These are phyloP conservation scores for Platysteira castanea DNA, from an alignment of 2,113 vertebrate genomes.

Conservation along the genomic window DNA sequence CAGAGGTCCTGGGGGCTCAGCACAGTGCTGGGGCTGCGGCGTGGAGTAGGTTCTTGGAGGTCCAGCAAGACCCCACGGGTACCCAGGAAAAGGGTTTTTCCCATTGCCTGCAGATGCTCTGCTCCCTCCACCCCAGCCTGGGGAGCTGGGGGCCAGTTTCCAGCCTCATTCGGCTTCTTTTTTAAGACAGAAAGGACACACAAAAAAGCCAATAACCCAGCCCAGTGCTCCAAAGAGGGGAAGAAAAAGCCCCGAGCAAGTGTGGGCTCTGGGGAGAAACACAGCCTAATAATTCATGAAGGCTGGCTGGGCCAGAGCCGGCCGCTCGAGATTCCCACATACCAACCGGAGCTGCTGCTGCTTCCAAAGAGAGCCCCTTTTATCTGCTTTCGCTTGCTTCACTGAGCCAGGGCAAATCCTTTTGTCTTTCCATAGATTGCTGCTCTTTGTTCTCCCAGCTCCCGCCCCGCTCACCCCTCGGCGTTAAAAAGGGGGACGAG, in stretches of 20 bases:
- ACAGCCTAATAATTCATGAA: slow-evolving; percentile 80
- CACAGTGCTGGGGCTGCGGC: not conserved
- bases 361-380: slow-evolving; percentile 88
- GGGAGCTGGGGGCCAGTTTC: not conserved
- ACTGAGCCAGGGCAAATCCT: slow-evolving; percentile 83
- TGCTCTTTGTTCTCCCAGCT: slow-evolving; percentile 83
- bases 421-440: slow-evolving; percentile 94
- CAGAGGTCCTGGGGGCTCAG: not conserved
- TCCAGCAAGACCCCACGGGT: not conserved
- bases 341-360: slow-evolving; percentile 83
- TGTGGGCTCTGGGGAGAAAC: slow-evolving; percentile 58
- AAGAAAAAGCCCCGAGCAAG: slow-evolving; percentile 48
- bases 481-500: slow-evolving; percentile 51
- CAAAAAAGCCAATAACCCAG: slow-evolving; percentile 47
- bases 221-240: slow-evolving; percentile 21
- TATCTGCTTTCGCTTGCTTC: slow-evolving; percentile 91
- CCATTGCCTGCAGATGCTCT: not conserved
- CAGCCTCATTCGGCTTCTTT: not conserved
- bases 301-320: slow-evolving; percentile 75
- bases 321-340: slow-evolving; percentile 84
- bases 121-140: not conserved
- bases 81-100: not conserved
- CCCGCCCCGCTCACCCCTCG: slow-evolving; percentile 60
- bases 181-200: slow-evolving; percentile 41
- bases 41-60: not conserved